Conservation (phyloP, 2,113 vertebrate species). For the Pao palembangensis region DNA sequence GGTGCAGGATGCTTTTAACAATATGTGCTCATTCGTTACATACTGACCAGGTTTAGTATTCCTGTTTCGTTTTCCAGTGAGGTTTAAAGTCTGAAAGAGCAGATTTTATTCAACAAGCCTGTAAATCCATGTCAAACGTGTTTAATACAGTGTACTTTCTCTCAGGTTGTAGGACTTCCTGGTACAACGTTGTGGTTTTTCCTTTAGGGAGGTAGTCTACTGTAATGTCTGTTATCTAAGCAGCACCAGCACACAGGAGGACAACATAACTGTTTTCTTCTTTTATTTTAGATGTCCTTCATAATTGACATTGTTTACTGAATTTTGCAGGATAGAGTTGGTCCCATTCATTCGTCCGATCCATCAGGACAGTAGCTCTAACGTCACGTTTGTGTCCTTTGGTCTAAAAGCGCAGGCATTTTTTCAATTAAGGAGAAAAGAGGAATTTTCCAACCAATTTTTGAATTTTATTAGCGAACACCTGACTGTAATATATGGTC, state of each 20-base stretch:
- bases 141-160: conserved; percentile 36
- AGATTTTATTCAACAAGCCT: neutral
- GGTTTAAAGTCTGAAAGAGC: too few species aligned
- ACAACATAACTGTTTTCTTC: conserved; percentile 35
- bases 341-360: too few species aligned
- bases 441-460: neutral
- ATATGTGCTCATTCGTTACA: too few species aligned
- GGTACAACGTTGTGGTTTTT: conserved; percentile 26
- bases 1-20: too few species aligned
- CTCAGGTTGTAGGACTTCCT: conserved; percentile 39
- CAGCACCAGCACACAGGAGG: conserved; percentile 45
- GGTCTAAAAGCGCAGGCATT: too few species aligned
- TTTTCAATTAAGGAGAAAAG: neutral
- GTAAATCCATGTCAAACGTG: conserved; percentile 22
- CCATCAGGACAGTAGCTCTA: too few species aligned
- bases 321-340: too few species aligned
- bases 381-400: too few species aligned
- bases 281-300: conserved; percentile 56
- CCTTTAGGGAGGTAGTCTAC: conserved; percentile 37
- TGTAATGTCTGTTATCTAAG: conserved; percentile 61
- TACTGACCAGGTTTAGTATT: too few species aligned
- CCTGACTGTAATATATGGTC: neutral
- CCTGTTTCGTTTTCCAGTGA: too few species aligned
- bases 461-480: neutral
- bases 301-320: neutral